Evolutionary conservation across 2,797 vertebrate genomes (phyloP), one percentile per base, ranked within the genome.

Genomic region (Thripadectes ignobilis): DNA sequence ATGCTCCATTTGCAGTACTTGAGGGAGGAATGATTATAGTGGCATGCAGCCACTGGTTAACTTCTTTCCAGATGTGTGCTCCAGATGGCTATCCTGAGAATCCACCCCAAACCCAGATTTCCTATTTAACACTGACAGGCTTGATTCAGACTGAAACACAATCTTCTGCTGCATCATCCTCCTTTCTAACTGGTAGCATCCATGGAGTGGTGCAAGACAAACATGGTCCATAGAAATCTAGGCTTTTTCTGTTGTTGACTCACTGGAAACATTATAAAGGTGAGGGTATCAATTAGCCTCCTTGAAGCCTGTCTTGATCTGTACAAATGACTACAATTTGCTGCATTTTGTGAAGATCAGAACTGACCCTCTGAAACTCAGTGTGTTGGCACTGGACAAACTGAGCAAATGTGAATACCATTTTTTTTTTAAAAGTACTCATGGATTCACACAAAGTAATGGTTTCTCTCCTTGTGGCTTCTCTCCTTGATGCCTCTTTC

Each of bases 11-110:
- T 97, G 90, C 84, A 78, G 89, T 86, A 88, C 93, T 95, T 94
- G 94, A 87, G 92, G 85, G 90, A 97, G 91, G 76, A 96, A 73
- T 89, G 68, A 94, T 96, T 92, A 63, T 4, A 78, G 87, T 96
- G 94, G 90, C 95, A 83, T 49, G 52, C 66, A 94, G 94, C 91
- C 96, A 85, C 92, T 93, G 92, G 79, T 74, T 95, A 85, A 65
- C 92, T 93, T 96, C 83, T 91, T 58, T 92, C 95, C 93, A 97
- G 94, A 95, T 96, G 93, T 93, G 79, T 92, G 65, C 88, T 95
- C 85, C 96, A 97, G 94, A 96, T 96, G 93, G 92, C 69, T 48
- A 71, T 94, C 84, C 71, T 36, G 30, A 81, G 89, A 82, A 95
- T 69, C 87, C 71, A 68, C 26, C 78, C 66, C 84, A 84, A 68